Conservation (phyloP, 1,140 invertebrate genomes). For the Pseudoatta argentina region DNA sequence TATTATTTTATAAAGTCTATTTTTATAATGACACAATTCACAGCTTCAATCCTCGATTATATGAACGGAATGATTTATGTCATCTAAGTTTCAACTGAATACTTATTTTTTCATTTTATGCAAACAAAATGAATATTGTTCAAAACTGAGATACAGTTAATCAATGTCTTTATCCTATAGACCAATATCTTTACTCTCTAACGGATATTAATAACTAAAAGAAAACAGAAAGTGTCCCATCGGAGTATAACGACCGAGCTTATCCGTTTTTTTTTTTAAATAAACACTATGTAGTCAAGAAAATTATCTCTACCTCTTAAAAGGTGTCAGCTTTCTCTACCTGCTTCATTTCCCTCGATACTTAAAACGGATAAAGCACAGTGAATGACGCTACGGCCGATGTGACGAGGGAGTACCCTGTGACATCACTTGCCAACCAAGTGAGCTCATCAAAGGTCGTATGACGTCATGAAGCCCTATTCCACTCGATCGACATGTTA, state of each 20-base stretch:
- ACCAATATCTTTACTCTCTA: too few relatives aligned
- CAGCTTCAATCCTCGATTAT: not conserved
- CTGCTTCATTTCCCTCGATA: constrained; percentile 17
- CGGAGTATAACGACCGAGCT: constrained; percentile 7
- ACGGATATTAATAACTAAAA: constrained; percentile 15
- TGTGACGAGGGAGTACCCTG: not conserved
- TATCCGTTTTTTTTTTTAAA: not conserved
- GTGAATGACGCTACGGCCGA: constrained; percentile 26
- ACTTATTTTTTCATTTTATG: not conserved
- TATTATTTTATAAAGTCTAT: not conserved
- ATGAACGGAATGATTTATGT: not conserved
- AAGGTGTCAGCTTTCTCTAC: not conserved
- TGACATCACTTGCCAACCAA: constrained; percentile 48
- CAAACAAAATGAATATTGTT: not conserved
- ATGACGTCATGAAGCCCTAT: constrained; percentile 52
- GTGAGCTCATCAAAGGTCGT: constrained; percentile 42
- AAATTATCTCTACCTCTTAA: constrained; percentile 11
- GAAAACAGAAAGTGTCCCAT: not conserved
- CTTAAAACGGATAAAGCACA: constrained; percentile 1
- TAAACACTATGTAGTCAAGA: not conserved
- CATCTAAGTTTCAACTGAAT: constrained; percentile 1
- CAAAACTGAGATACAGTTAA: not conserved
- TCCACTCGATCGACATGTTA: constrained; percentile 47
- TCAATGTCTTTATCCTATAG: not conserved
- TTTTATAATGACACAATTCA: constrained; percentile 6